Conservation (phyloP, 2,888 invertebrate species). For the Melikaiella ostensackeni region DNA sequence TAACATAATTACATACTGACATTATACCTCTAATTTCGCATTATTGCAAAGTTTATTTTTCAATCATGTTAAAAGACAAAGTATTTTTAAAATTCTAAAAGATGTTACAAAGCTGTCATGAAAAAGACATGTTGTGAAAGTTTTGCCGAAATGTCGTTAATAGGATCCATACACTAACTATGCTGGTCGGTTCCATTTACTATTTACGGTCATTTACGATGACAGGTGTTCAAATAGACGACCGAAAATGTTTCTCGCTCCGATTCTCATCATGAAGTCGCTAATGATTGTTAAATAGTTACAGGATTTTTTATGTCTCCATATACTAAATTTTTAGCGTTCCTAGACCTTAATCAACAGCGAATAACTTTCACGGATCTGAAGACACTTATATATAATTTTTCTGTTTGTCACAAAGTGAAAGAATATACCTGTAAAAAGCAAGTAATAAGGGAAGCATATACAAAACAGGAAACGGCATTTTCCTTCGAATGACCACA, state of each 20-base stretch:
- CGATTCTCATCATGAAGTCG: background rate
- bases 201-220: background rate
- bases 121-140: background rate
- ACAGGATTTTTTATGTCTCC: background rate
- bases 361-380: background rate
- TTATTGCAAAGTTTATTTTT: too few species aligned
- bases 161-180: background rate
- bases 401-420: background rate
- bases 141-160: background rate
- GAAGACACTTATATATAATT: background rate
- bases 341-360: background rate
- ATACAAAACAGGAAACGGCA: too few species aligned
- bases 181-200: background rate
- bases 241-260: background rate
- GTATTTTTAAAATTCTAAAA: too few species aligned
- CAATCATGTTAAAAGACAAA: too few species aligned
- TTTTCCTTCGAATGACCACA: background rate
- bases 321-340: background rate
- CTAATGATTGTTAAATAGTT: background rate
- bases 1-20: too few species aligned
- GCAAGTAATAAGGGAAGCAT: background rate
- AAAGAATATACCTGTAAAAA: background rate
- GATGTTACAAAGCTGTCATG: too few species aligned
- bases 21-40: too few species aligned
- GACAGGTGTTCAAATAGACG: background rate